phyloP scores from a whole-genome alignment of 2,888 invertebrate species.

The Caenorhabditis sp. region DNA sequence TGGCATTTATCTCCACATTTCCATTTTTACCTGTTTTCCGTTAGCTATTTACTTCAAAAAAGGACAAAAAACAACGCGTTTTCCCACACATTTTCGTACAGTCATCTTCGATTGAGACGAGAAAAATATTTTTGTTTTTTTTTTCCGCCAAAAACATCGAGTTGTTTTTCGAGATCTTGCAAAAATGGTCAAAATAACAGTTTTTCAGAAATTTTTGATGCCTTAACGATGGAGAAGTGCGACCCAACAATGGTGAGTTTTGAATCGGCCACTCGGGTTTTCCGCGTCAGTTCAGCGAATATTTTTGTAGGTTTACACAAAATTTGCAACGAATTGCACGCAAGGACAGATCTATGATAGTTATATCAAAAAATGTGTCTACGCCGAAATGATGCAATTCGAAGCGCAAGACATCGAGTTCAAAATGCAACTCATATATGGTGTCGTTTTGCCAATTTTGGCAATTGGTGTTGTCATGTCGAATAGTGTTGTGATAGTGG shows the following conservation, averaged over 20 bases:
- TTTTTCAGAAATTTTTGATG: too few species aligned
- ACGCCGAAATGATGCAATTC: slow-evolving; percentile 52
- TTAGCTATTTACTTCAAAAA: too few species aligned
- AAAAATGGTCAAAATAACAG: not conserved
- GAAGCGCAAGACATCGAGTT: slow-evolving; percentile 52
- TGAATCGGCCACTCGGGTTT: not conserved
- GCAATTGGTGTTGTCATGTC: slow-evolving; percentile 46
- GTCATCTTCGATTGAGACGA: too few species aligned
- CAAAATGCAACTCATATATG: slow-evolving; percentile 49
- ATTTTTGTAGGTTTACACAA: not conserved
- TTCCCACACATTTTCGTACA: too few species aligned
- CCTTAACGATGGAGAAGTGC: not conserved
- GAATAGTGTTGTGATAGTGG: slow-evolving; percentile 50
- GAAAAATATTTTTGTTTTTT: too few species aligned
- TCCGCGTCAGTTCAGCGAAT: not conserved
- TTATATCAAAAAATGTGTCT: slow-evolving; percentile 44
- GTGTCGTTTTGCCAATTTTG: slow-evolving; percentile 45
- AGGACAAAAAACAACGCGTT: too few species aligned
- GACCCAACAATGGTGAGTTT: not conserved
- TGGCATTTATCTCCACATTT: too few species aligned
- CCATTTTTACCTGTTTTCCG: too few species aligned
- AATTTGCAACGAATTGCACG: not conserved
- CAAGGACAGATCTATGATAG: slow-evolving; percentile 34
- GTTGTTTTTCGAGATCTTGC: not conserved
- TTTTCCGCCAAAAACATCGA: too few species aligned